A percentile compares a stretch with the other conserved stretches of the same genome.
Evolutionary conservation across 2,797 vertebrate genomes (phyloP).

Genomic region (Mionectes olivaceus): DNA sequence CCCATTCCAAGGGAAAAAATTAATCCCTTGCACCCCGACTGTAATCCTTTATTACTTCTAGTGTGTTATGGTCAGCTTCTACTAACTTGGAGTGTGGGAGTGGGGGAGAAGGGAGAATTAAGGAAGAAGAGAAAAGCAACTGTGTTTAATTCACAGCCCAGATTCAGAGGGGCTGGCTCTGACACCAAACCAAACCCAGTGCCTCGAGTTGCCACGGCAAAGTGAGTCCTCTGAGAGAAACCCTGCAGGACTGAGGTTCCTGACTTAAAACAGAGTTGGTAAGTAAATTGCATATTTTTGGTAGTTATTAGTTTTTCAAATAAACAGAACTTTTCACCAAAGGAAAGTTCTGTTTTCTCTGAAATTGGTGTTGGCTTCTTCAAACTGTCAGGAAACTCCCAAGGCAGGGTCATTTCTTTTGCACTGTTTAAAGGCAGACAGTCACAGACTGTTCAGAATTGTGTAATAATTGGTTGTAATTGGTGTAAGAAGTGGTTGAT

Average conservation of each 20-base stretch:
- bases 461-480: no score
- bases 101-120: no score
- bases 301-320: neutral
- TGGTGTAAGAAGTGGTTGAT: neutral
- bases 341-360: neutral
- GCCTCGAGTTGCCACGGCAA: neutral
- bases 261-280: neutral
- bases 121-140: neutral
- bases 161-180: neutral
- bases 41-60: conserved; percentile 5
- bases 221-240: neutral
- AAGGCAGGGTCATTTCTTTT: neutral
- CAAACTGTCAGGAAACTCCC: neutral
- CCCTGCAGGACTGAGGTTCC: neutral
- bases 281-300: neutral
- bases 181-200: neutral
- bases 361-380: neutral
- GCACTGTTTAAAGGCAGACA: neutral
- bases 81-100: neutral
- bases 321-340: neutral
- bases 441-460: neutral
- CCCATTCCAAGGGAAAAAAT: neutral
- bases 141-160: neutral
- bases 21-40: neutral
- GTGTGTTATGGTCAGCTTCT: neutral